Evolutionary conservation across 2,113 vertebrate species (phyloP), one percentile per base, ranked within the genome.

Genomic region (Megalops atlanticus): DNA sequence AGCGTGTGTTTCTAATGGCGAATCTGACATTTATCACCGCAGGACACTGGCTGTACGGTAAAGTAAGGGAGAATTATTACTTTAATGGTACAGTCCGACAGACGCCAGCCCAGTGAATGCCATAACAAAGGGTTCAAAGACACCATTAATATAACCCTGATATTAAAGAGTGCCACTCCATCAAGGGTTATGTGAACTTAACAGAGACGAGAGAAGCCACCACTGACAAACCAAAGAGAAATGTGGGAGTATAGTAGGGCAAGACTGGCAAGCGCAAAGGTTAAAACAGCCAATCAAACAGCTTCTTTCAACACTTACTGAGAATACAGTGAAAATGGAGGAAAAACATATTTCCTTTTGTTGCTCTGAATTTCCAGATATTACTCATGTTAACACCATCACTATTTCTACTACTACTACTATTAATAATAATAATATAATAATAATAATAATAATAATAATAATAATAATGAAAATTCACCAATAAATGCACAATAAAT

Each of bases 1-100:
- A 77, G 31, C 49, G 45, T 80, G 71, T 84, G 78, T 82, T 52
- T 79, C 84, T 83, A 78, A 82, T 31, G 87, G 82, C 31, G 89
- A 88, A 89, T 76, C 71, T 64, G 81, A 80, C 73, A 10, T 81
- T 88, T 90, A 86, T 86, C 87, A 80, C 78, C 41, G 84, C 82
- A 41, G 86, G 86, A 89, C 87, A 89, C 84, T 82, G 85, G 68
- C 84, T 84, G 82, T 81, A 87, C 87, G 86, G 87, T 75, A 86
- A 89, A 86, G 85, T 81, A 80, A 77, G 35, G 64, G 49, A 87
- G 83, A 86, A 87, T 83, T 85, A 84, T 76, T 83, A 82, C 86
- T 84, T 81, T 86, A 84, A 85, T 84, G 78, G 84, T 75, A 82
- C 68, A 80, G 52, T 41, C 72, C 84, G 86, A 84, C 86, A 89